Evolutionary conservation across 2,797 vertebrate species (phyloP), one percentile per base, ranked within the genome.

Genomic region (Amazonetta brasiliensis): DNA sequence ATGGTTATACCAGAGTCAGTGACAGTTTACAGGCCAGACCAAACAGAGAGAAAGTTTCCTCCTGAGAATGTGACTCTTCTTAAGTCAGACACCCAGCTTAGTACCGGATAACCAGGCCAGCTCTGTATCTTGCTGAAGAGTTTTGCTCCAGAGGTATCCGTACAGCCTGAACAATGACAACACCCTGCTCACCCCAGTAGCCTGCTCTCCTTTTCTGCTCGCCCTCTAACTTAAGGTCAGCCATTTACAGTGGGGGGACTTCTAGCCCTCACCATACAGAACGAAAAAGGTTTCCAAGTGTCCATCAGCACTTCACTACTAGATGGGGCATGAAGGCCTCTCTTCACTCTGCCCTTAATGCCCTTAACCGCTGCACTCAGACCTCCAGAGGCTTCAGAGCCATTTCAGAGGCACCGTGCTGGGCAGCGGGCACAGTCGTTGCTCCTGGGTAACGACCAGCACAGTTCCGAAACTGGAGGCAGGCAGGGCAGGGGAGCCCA

Each of bases 241-340:
- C 2, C 6, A 50, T 63, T 46, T 25, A 37, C 66, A 73, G n/a
- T 33, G 33, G 23, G 58, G 6, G 6, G 0, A 6, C 30, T 66
- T 64, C 44, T 43, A 17, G 43, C 7, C 4, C 30, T n/a, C 26
- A 33, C 26, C 44, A 48, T 0, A 12, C n/a, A 60, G 6, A 43
- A 30, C 4, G 6, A 62, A 69, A 59, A 8, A 0, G 0, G 12
- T 52, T 73, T 64, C 71, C 31, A 89, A 66, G 35, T 0, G 2
- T 41, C 50, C 55, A 73, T 56, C 4, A 0, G 17, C 31, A 37
- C 20, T 56, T 31, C 7, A 4, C 39, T 50, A 19, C 21, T 25
- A 6, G 28, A 59, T 3, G 22, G n/a, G 39, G 20, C 14, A 73
- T 2, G 9, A 69, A 82, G 0, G 0, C 2, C 11, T 22, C 7